These are phyloP conservation scores for Mythimna vitellina DNA, from an alignment of 2,888 invertebrate genomes.

Conservation along the genomic window DNA sequence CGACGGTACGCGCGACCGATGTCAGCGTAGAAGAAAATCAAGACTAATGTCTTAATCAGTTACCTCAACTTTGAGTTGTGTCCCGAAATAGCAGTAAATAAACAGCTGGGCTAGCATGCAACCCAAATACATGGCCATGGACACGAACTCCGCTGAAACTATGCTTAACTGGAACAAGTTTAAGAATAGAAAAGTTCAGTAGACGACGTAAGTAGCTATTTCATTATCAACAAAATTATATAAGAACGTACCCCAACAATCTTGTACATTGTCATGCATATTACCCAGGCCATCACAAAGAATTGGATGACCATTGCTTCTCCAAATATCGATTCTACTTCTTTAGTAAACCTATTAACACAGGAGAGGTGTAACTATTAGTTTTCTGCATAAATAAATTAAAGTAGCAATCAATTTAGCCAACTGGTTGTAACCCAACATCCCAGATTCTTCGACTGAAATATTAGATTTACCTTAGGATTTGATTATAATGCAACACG, in stretches of 20 bases:
- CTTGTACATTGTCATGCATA: slow-evolving; percentile 86
- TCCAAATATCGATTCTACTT: slow-evolving; percentile 80
- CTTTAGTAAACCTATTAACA: slow-evolving; percentile 75
- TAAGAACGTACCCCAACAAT: slow-evolving; percentile 78
- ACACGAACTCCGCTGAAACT: slow-evolving; percentile 79
- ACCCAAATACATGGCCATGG: slow-evolving; percentile 78
- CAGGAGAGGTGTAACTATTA: background rate
- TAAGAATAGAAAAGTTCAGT: slow-evolving; percentile 18
- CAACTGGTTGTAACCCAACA: background rate
- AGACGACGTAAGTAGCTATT: background rate
- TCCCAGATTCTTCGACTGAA: background rate
- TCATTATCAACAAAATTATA: background rate
- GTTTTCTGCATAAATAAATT: background rate
- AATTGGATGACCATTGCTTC: slow-evolving; percentile 82
- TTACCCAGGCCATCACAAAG: slow-evolving; percentile 81
- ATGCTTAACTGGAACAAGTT: slow-evolving; percentile 76
- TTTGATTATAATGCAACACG: slow-evolving; percentile 77
- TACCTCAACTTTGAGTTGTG: slow-evolving; percentile 81
- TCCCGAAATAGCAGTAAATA: slow-evolving; percentile 84
- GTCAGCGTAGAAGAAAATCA: no score
- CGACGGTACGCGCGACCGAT: no score
- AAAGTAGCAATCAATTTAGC: background rate
- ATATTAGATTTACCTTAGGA: slow-evolving; percentile 71
- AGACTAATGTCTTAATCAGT: slow-evolving; percentile 40
- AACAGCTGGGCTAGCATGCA: slow-evolving; percentile 84